Evolutionary conservation across 2,797 vertebrate genomes (phyloP).

Genomic region (Parauchenoglanis ngamensis): DNA sequence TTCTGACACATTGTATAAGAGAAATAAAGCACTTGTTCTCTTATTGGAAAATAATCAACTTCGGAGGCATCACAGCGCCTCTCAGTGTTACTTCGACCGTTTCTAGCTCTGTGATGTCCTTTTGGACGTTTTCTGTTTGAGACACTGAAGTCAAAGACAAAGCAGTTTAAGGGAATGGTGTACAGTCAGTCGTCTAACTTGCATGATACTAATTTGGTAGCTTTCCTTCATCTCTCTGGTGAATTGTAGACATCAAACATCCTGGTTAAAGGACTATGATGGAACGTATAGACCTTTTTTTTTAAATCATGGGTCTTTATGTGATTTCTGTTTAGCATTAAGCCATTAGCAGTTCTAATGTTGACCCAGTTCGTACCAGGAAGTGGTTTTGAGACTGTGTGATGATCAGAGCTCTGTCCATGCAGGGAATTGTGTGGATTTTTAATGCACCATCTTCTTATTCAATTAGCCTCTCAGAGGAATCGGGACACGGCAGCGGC

Average conservation of each 20-base stretch:
- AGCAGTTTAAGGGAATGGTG: no score
- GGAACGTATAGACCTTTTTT: background rate
- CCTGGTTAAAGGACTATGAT: background rate
- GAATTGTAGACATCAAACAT: background rate
- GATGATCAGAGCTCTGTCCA: constrained; percentile 46
- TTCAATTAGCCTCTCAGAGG: constrained; percentile 56
- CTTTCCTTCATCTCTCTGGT: background rate
- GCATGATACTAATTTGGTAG: background rate
- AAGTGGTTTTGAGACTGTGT: constrained; percentile 37
- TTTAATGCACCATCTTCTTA: constrained; percentile 58
- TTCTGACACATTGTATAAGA: background rate
- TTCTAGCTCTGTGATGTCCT: no score
- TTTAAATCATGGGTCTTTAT: background rate
- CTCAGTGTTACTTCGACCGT: background rate
- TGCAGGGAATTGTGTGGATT: constrained; percentile 44
- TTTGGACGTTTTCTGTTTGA: no score
- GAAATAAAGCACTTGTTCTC: background rate
- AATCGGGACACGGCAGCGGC: constrained; percentile 33
- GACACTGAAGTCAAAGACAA: no score
- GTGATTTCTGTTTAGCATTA: constrained; percentile 14
- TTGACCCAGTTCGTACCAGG: constrained; percentile 57
- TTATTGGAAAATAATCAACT: background rate
- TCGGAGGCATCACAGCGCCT: background rate
- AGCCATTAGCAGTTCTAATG: constrained; percentile 53
- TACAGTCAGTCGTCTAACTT: background rate